Evolutionary conservation across 1,140 invertebrate genomes (phyloP), one percentile per base, ranked within the genome.

Genomic region (Manduca sexta): DNA sequence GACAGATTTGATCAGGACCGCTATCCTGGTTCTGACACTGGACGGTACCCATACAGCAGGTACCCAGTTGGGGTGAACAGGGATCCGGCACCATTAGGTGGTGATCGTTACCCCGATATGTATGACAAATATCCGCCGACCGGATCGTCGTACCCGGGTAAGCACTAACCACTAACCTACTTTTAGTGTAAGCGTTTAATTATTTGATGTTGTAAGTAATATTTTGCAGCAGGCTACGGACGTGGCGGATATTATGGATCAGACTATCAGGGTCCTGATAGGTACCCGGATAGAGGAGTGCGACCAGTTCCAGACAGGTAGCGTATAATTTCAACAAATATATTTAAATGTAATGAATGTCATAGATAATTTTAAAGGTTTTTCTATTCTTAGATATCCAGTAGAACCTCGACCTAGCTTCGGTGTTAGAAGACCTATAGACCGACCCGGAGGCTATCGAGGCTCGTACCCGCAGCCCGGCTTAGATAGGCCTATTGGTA

Each of bases 71-170:
- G 78, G 7, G 76, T 80, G 11, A 83, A 86, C 55, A 63, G 84
- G 55, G 86, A 87, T 43, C 84, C 84, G 47, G 67, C 69, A 48
- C 84, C 84, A 12, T 49, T 80, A 29, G 85, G 81, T 16, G 77
- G 87, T 26, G 79, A 81, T 48, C 79, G 87, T 12, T 84, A 81
- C 52, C 86, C 84, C 26, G 72, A 80, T 51, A 45, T 79, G 46
- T 86, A 84, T 69, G 78, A 85, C 58, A 86, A 84, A 75, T 87
- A 87, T 77, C 86, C 86, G 63, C 79, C 79, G 64, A 82, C 71
- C 69, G 82, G 79, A 71, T 83, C 79, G 33, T 80, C 79, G 56
- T 80, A 74, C 62, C 75, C 79, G 61, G 79, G 82, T 85, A 74
- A 83, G 79, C 69, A 68, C 14, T 7, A 45, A 15, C 7, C 33